phyloP scores from a whole-genome alignment of 2,888 invertebrate species.

The Standfussiana lucernea region DNA sequence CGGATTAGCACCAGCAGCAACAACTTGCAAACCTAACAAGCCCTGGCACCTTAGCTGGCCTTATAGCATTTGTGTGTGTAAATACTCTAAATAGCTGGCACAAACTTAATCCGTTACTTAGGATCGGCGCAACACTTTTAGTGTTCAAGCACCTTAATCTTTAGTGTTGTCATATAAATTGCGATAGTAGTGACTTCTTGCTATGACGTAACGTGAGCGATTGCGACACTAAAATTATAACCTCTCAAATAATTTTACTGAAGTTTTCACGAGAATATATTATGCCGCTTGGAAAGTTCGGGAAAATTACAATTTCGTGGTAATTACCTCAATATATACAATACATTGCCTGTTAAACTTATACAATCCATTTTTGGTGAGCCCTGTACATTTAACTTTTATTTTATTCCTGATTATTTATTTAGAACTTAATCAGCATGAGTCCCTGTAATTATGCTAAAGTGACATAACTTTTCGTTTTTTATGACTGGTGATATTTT shows the following conservation, averaged over 20 bases:
- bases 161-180: slow-evolving; percentile 34
- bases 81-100: too few relatives aligned
- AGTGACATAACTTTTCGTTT: slow-evolving; percentile 1
- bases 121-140: not conserved
- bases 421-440: not conserved
- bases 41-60: too few relatives aligned
- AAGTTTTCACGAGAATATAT: slow-evolving; percentile 77
- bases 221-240: slow-evolving; percentile 75
- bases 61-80: not conserved
- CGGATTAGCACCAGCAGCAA: too few relatives aligned
- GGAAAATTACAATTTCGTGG: slow-evolving; percentile 89
- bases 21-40: too few relatives aligned
- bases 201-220: slow-evolving; percentile 76
- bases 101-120: too few relatives aligned
- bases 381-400: slow-evolving; percentile 61
- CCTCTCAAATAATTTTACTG: slow-evolving; percentile 73
- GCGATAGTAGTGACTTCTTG: slow-evolving; percentile 60
- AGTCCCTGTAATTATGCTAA: not conserved
- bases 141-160: slow-evolving; percentile 4
- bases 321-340: slow-evolving; percentile 81
- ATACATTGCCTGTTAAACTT: slow-evolving; percentile 67
- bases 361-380: slow-evolving; percentile 72
- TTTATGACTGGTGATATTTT: not conserved
- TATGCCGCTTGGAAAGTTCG: slow-evolving; percentile 90
- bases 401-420: slow-evolving; percentile 41